phyloP scores from a whole-genome alignment of 2,113 vertebrate species.

The Chaetorhynchus papuensis region DNA sequence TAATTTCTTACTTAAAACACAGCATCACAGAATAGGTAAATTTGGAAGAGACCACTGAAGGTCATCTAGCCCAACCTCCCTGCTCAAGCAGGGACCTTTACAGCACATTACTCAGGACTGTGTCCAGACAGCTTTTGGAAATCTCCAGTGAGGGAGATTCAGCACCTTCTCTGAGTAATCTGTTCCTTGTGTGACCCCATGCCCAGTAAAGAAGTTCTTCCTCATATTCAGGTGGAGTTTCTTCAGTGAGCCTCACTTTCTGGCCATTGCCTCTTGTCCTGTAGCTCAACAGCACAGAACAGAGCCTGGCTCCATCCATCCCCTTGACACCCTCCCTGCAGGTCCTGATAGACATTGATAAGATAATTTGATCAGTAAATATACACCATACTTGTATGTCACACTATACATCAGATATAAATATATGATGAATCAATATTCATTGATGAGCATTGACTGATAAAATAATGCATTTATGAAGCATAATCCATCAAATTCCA shows the following conservation, averaged over 20 bases:
- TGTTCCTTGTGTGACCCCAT: fast-evolving
- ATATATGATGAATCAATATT: background rate
- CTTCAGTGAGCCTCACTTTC: background rate
- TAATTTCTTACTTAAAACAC: slow-evolving; percentile 2
- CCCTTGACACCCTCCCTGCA: background rate
- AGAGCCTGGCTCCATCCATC: background rate
- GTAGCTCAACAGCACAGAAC: background rate
- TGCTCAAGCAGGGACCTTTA: background rate
- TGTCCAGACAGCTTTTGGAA: background rate
- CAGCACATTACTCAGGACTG: background rate
- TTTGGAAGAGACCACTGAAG: background rate
- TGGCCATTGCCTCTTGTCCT: background rate
- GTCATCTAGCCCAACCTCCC: background rate
- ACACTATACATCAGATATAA: background rate
- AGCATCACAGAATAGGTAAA: background rate
- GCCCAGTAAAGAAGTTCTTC: background rate
- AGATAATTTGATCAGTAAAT: background rate
- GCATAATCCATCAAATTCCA: background rate
- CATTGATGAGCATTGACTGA: background rate
- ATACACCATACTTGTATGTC: no score
- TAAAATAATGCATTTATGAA: background rate
- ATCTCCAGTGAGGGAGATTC: background rate
- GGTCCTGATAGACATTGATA: no score
- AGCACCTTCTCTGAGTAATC: fast-evolving
- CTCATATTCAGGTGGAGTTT: background rate